These are phyloP conservation scores for Acleris emargana DNA, from an alignment of 2,888 invertebrate genomes.

Conservation along the genomic window DNA sequence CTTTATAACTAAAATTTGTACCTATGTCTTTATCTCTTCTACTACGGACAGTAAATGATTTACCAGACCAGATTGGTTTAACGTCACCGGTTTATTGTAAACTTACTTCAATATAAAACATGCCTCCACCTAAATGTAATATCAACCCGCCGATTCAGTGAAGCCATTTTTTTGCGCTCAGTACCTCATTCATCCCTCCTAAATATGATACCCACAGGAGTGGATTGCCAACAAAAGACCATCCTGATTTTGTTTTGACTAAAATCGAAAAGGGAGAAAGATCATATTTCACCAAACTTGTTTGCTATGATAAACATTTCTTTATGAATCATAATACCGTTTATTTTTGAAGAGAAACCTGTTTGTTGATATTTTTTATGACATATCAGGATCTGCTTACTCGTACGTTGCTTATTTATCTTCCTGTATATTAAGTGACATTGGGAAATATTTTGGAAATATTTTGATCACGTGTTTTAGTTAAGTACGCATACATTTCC, in stretches of 20 bases:
- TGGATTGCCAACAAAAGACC: conserved; percentile 78
- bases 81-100: background rate
- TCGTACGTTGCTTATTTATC: no score
- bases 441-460: no score
- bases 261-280: conserved; percentile 64
- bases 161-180: conserved; percentile 48
- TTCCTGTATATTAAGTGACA: no score
- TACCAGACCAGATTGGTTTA: background rate
- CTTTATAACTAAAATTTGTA: no score
- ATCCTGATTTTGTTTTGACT: conserved; percentile 81
- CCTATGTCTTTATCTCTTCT: no score
- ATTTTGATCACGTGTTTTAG: no score
- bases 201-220: conserved; percentile 75
- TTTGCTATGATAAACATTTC: conserved; percentile 47
- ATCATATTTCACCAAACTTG: conserved; percentile 73
- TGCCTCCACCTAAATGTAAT: background rate
- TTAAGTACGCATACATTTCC: no score
- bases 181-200: conserved; percentile 61
- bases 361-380: conserved; percentile 2
- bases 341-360: conserved; percentile 8
- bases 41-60: no score
- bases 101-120: background rate
- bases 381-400: background rate
- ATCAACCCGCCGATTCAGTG: conserved; percentile 1
- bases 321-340: conserved; percentile 28